These are phyloP conservation scores for Larimichthys polyactis DNA, from an alignment of 2,113 vertebrate species.

Conservation along the genomic window DNA sequence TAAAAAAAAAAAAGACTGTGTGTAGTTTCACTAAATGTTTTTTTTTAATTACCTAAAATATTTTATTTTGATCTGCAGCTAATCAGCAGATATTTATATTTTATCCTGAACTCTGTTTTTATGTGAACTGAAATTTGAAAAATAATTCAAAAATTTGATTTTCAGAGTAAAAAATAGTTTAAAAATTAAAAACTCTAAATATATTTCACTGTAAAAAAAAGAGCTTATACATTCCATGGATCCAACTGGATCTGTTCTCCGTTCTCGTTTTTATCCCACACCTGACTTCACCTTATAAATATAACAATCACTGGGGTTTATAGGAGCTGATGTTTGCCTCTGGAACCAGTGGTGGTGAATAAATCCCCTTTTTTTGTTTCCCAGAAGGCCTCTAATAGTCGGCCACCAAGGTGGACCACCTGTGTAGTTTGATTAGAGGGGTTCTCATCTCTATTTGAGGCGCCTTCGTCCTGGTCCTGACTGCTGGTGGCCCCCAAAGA, in stretches of 20 bases:
- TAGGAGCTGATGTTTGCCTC: slow-evolving; percentile 34
- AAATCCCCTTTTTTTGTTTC: slow-evolving; percentile 40
- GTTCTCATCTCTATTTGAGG: slow-evolving; percentile 74
- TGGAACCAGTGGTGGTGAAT: slow-evolving; percentile 15
- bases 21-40: slow-evolving; percentile 1
- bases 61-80: not conserved
- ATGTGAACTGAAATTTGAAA: not conserved
- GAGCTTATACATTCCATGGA: not conserved
- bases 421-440: slow-evolving; percentile 74
- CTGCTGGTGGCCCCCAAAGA: slow-evolving; percentile 77
- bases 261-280: slow-evolving; percentile 1
- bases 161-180: not conserved
- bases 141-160: not conserved
- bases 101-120: not conserved
- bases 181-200: not conserved
- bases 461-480: slow-evolving; percentile 63
- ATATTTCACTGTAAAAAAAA: slow-evolving; percentile 1
- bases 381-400: slow-evolving; percentile 38
- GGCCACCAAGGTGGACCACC: slow-evolving; percentile 87
- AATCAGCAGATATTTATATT: not conserved
- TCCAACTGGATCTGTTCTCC: not conserved
- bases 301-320: not conserved
- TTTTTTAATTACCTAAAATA: not conserved
- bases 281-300: not conserved
- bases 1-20: not conserved